phyloP scores from a whole-genome alignment of 2,797 vertebrate species.

The Emys orbicularis region DNA sequence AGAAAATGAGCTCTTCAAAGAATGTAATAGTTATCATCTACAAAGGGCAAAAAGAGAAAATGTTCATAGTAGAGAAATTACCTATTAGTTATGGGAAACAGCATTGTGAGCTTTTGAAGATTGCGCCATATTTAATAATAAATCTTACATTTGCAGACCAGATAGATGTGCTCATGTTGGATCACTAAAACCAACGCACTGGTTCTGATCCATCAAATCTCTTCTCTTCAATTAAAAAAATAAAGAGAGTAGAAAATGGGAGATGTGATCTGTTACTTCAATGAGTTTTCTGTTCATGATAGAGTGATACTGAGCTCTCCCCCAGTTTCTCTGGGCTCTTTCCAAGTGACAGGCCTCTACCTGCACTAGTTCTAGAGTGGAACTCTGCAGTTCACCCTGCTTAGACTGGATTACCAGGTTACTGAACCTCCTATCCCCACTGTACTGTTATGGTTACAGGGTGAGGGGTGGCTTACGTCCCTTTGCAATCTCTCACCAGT shows the following conservation, averaged over 20 bases:
- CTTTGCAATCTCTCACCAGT: too few species aligned
- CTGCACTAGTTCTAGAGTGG: not conserved
- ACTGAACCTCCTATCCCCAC: not conserved
- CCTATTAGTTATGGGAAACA: not conserved
- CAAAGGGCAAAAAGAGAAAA: not conserved
- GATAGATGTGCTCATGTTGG: not conserved
- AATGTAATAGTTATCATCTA: not conserved
- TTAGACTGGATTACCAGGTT: not conserved
- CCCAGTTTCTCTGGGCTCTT: not conserved
- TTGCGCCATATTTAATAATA: not conserved
- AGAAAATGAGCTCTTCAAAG: not conserved
- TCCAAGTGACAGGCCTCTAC: not conserved
- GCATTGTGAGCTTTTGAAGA: not conserved
- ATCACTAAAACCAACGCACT: not conserved
- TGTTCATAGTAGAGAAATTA: not conserved
- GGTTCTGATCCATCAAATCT: not conserved
- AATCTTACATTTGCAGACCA: not conserved
- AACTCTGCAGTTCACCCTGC: not conserved
- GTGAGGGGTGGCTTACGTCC: too few species aligned
- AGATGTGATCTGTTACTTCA: not conserved
- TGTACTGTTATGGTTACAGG: too few species aligned
- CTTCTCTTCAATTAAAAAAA: not conserved
- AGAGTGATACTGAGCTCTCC: not conserved
- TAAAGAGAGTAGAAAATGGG: not conserved
- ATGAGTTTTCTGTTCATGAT: not conserved